Base-by-base conservation (phyloP, 1,140 invertebrate genomes). In the Tetramorium simillimum region DNA sequence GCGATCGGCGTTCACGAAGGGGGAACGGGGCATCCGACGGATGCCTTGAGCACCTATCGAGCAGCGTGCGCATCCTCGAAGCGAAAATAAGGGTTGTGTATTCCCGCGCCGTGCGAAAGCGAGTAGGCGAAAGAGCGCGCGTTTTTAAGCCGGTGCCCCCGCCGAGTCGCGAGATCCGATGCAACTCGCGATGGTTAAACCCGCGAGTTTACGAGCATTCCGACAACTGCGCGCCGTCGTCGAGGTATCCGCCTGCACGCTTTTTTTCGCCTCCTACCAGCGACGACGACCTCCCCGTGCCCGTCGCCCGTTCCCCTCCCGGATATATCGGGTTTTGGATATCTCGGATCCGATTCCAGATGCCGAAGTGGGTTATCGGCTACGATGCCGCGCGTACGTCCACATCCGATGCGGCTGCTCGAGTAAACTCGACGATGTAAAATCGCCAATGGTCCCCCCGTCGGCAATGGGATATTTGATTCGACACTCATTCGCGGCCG, bases 241-340 rank as follows among this genome's bases (percentile, higher is more conserved):
- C 87, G 69, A 65, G 63, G 85, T 89, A 86, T 75, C 85, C 73
- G 62, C 46, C 46, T 80, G 88, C 81, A 80, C 78, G 70, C 46
- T 21, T 62, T 56, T 76, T 65, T 81, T 80, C 33, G 33, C 51
- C 49, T 78, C 33, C 49, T 70, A 70, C 37, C 76, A 51, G 5
- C 70, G 37, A 69, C 65, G 40, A 65, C 60, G 63, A 56, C 14
- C 51, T 72, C 37, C 24, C 16, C 62, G 18, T 24, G 53, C n/a
- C 14, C 24, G 37, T 14, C 60, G 28, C n/a, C 24, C n/a, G n/a
- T 46, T 14, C 60, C 28, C 84, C 67, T 67, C 85, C 73, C 86
- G 81, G 76, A 90, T 90, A 90, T 90, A 91, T 92, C 90, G 91
- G 89, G 89, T 92, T 91, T 91, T 92, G 84, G 70, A 92, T 92